Conservation (phyloP, 1,140 invertebrate species). For the Brachionus paranguensis region DNA sequence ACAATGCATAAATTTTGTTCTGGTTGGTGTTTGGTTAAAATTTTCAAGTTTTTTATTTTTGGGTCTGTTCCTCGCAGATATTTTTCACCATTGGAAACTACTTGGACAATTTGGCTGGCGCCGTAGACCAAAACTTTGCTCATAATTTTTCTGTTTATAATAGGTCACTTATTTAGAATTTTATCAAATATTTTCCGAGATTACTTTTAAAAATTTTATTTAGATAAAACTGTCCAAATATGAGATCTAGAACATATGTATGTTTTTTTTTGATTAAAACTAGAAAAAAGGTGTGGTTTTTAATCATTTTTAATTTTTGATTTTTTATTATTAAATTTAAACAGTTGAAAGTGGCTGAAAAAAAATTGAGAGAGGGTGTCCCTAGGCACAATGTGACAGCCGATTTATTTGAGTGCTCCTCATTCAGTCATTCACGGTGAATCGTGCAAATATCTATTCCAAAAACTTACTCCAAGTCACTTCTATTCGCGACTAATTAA, state of each 20-base stretch:
- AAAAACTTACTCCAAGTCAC: no score
- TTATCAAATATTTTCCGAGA: neutral
- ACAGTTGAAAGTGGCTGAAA: no score
- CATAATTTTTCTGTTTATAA: neutral
- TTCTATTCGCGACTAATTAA: no score
- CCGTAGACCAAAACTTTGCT: neutral
- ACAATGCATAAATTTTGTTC: slow-evolving; percentile 13
- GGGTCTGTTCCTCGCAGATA: slow-evolving; percentile 10
- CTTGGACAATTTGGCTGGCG: slow-evolving; percentile 26
- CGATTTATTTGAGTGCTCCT: no score
- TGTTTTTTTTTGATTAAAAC: neutral
- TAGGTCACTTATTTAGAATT: neutral
- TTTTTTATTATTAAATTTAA: no score
- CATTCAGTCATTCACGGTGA: no score
- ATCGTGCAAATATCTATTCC: no score
- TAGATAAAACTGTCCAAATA: neutral
- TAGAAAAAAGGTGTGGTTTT: no score
- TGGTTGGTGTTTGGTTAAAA: neutral
- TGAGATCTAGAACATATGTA: neutral
- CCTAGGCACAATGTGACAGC: no score
- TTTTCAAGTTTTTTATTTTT: slow-evolving; percentile 17
- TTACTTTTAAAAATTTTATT: neutral
- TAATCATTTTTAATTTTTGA: no score
- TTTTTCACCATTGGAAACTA: slow-evolving; percentile 7
- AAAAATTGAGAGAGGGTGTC: no score